Evolutionary conservation across 2,888 invertebrate genomes (phyloP).

Genomic region (Loripinus fragilis): DNA sequence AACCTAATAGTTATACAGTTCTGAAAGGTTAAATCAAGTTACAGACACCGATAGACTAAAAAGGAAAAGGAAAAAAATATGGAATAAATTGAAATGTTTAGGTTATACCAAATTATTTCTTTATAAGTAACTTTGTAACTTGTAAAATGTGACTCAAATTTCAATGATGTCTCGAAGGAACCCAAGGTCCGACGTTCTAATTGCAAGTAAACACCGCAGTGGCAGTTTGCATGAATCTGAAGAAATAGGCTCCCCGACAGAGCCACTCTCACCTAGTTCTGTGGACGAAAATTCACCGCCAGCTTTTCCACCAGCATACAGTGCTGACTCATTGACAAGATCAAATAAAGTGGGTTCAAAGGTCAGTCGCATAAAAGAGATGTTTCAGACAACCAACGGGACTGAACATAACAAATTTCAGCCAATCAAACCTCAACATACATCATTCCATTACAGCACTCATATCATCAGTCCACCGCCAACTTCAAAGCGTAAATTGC

Average conservation of each 20-base stretch:
- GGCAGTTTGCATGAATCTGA: constrained; percentile 60
- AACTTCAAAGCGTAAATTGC: constrained; percentile 17
- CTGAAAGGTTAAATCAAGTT: too few species aligned
- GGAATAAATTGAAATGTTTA: background rate
- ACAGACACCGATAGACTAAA: background rate
- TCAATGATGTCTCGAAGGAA: constrained; percentile 24
- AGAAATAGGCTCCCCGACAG: constrained; percentile 43
- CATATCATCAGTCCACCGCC: constrained; percentile 5
- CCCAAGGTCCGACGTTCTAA: constrained; percentile 60
- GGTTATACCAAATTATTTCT: background rate
- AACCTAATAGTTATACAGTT: too few species aligned
- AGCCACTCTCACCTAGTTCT: constrained; percentile 35
- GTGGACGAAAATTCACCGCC: constrained; percentile 36
- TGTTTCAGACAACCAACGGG: constrained; percentile 69
- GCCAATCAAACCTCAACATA: constrained; percentile 17
- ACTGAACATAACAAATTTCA: constrained; percentile 46
- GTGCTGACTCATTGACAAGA: constrained; percentile 37
- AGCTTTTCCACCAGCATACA: constrained; percentile 48
- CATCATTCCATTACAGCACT: background rate
- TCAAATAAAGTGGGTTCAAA: constrained; percentile 35
- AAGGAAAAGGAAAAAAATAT: too few species aligned
- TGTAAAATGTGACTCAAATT: background rate
- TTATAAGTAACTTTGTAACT: background rate
- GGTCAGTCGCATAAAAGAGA: constrained; percentile 63
- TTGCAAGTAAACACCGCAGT: constrained; percentile 67